These are phyloP conservation scores for Brassicogethes aeneus DNA, from an alignment of 2,888 invertebrate species.

Conservation along the genomic window DNA sequence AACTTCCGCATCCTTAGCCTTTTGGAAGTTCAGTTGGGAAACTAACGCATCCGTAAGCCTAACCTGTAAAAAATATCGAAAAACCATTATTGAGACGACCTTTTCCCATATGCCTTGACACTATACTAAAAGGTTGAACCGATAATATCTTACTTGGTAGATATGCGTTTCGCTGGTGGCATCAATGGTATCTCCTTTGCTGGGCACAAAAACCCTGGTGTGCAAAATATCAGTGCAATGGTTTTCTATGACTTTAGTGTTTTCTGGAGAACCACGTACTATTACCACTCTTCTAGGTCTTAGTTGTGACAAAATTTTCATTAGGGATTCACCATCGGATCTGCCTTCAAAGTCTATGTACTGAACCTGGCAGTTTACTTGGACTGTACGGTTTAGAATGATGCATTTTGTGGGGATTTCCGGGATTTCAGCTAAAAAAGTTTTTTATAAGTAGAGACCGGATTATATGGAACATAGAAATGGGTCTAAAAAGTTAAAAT, in stretches of 20 bases:
- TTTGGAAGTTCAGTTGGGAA: conserved; percentile 76
- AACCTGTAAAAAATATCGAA: conserved; percentile 65
- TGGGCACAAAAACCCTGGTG: conserved; percentile 74
- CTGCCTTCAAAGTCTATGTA: conserved; percentile 97
- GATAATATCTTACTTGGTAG: conserved; percentile 93
- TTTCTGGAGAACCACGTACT: conserved; percentile 61
- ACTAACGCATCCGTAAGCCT: conserved; percentile 86
- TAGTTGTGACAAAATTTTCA: conserved; percentile 72
- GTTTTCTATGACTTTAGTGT: conserved; percentile 58
- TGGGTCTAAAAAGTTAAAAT: neutral
- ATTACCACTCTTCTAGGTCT: conserved; percentile 76
- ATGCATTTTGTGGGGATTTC: conserved; percentile 92
- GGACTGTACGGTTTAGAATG: conserved; percentile 60
- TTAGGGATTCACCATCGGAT: conserved; percentile 74
- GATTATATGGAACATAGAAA: too few relatives aligned
- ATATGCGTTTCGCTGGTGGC: conserved; percentile 97
- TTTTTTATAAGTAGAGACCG: neutral
- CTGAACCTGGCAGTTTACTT: conserved; percentile 76
- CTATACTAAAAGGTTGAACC: too few relatives aligned
- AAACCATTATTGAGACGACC: conserved; percentile 8
- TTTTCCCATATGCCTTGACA: too few relatives aligned
- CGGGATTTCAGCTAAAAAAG: conserved; percentile 38
- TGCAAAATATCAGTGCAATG: conserved; percentile 59
- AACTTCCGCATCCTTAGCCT: conserved; percentile 84
- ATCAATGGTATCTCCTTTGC: conserved; percentile 76